Percentiles rank a stretch among this genome's conserved stretches.
These are phyloP conservation scores for Cataglyphis livida DNA, from an alignment of 2,888 invertebrate genomes.

Conservation along the genomic window DNA sequence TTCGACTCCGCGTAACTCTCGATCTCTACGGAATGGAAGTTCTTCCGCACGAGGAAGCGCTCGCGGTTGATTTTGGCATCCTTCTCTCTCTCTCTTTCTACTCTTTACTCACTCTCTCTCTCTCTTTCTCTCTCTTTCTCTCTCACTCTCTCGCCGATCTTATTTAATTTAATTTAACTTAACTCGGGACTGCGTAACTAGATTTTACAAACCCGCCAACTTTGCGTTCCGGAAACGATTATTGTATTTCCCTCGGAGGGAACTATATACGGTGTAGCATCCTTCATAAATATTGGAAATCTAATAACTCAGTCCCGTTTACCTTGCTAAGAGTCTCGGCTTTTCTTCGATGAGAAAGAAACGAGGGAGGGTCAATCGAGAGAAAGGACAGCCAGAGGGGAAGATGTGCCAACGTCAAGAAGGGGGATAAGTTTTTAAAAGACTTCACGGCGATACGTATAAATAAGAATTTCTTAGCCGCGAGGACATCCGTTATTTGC, in stretches of 20 bases:
- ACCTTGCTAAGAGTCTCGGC: constrained; percentile 25
- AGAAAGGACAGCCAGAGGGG: neutral
- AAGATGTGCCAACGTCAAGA: constrained; percentile 1
- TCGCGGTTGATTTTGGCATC: constrained; percentile 47
- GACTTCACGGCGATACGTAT: constrained; percentile 22
- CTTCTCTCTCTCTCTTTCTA: neutral
- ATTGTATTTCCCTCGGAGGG: constrained; percentile 51
- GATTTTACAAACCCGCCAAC: constrained; percentile 53
- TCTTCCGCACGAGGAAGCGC: constrained; percentile 49
- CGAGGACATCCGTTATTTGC: constrained; percentile 64
- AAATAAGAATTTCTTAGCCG: constrained; percentile 35
- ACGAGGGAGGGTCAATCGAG: neutral
- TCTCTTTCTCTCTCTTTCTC: constrained; percentile 7
- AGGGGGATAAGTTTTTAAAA: constrained; percentile 48
- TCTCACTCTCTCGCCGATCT: constrained; percentile 29
- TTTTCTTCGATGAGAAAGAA: constrained; percentile 23
- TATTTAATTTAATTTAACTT: constrained; percentile 56
- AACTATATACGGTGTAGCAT: constrained; percentile 3
- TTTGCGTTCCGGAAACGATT: constrained; percentile 55
- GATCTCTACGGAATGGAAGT: constrained; percentile 53
- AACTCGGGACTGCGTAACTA: constrained; percentile 52
- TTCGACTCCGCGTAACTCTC: constrained; percentile 56
- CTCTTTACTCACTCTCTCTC: neutral
- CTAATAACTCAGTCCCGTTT: constrained; percentile 29
- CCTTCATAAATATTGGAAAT: constrained; percentile 52